phyloP scores from a whole-genome alignment of 2,888 invertebrate genomes.

The Lysandra bellargus region DNA sequence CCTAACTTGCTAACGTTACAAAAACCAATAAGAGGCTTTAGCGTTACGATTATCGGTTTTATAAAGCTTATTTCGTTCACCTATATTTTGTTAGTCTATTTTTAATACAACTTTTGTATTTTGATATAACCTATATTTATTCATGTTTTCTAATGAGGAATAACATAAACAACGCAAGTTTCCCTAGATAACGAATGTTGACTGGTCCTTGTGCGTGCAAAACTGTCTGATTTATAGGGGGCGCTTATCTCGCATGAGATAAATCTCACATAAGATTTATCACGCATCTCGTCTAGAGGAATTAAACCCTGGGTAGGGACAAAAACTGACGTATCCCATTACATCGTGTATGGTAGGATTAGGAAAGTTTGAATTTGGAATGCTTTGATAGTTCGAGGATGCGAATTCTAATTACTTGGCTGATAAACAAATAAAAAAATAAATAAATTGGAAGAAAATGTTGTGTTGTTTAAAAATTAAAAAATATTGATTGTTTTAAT shows the following conservation, averaged over 20 bases:
- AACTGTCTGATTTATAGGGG: constrained; percentile 25
- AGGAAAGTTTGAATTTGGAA: neutral
- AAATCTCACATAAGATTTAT: constrained; percentile 7
- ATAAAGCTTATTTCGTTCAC: too few species aligned
- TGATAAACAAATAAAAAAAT: neutral
- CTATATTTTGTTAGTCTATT: neutral
- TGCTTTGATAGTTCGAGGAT: neutral
- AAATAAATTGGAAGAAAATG: neutral
- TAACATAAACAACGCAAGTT: neutral
- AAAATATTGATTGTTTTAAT: too few species aligned
- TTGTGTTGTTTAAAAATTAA: neutral
- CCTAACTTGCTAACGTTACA: too few species aligned
- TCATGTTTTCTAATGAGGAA: neutral
- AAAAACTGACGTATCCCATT: constrained; percentile 3
- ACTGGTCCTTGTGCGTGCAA: constrained; percentile 25
- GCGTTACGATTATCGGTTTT: too few species aligned
- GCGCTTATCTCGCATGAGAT: constrained; percentile 17
- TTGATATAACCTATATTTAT: neutral
- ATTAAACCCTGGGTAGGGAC: constrained; percentile 13
- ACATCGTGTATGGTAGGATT: neutral
- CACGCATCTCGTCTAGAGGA: constrained; percentile 7
- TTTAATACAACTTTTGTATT: neutral
- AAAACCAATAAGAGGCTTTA: too few species aligned
- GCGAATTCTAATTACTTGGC: neutral
- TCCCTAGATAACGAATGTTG: constrained; percentile 13